Evolutionary conservation across 2,797 vertebrate species (phyloP), one percentile per base, ranked within the genome.

Genomic region (Lagodon rhomboides): DNA sequence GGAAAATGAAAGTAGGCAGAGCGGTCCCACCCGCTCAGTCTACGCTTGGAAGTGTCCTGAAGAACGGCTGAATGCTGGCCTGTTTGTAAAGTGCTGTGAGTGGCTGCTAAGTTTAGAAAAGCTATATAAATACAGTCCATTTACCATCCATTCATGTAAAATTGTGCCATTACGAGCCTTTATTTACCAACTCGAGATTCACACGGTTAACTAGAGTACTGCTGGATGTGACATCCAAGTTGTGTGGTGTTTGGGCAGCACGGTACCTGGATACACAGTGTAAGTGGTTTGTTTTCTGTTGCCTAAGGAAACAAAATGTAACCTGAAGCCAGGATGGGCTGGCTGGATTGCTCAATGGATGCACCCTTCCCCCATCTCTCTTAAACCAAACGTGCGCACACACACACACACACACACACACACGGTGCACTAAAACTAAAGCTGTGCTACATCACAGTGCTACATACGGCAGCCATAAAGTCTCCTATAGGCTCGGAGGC

Each of bases 251-350:
- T 86, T 70, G 34, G 53, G 85, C 73, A 61, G 77, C 0, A 1
- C 68, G 9, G 92, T 91, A 90, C 92, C 84, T 84, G 73, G 86
- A 91, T 87, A 84, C 81, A 65, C 55, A 78, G 79, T 89, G 90
- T 91, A 87, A 67, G 85, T 79, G 86, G 87, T 91, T 90, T 90
- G 90, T 91, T 92, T 95, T 94, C 91, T 94, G 92, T 93, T 94
- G 94, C 93, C 92, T 94, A 94, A 94, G 94, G 94, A 96, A 94
- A 95, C 93, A 91, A 92, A 93, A 92, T 92, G 94, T 93, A 95
- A 95, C 91, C 83, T 86, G 94, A 95, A 91, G 91, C 94, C 85
- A 91, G 90, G 87, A 88, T 80, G 86, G 91, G 75, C 76, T 87
- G 83, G 85, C 79, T 91, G 90, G 89, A 89, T 87, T 85, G 84